phyloP scores from a whole-genome alignment of 2,888 invertebrate genomes.

The Conchocele bisecta region DNA sequence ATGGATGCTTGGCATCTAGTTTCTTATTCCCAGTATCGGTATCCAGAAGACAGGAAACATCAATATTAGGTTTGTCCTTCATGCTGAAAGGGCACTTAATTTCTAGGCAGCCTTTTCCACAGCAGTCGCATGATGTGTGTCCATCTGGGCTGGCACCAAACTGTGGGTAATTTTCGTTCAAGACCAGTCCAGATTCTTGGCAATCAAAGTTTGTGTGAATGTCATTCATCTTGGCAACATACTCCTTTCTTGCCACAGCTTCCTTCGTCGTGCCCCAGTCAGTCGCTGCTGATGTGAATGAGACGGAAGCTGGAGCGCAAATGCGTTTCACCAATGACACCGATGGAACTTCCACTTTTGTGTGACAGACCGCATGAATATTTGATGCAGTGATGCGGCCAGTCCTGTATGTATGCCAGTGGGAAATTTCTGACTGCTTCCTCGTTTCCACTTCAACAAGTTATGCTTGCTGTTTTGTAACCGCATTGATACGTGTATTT shows the following conservation, averaged over 20 bases:
- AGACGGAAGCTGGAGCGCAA: neutral
- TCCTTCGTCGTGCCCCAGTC: conserved; percentile 21
- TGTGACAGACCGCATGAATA: conserved; percentile 17
- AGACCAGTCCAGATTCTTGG: conserved; percentile 11
- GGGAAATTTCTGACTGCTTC: conserved; percentile 6
- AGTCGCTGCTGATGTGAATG: conserved; percentile 14
- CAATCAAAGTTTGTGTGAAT: conserved; percentile 13
- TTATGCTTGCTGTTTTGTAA: too few relatives aligned
- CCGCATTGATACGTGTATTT: too few relatives aligned
- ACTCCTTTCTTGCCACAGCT: conserved; percentile 5
- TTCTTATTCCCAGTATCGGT: neutral
- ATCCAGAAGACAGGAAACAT: conserved; percentile 9
- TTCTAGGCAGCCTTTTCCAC: conserved; percentile 35
- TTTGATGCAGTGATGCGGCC: conserved; percentile 24
- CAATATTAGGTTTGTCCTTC: neutral
- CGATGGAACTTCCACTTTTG: conserved; percentile 1
- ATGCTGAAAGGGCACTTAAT: conserved; percentile 37
- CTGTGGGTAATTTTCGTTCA: conserved; percentile 14
- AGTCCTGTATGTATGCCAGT: conserved; percentile 10
- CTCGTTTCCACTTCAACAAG: conserved; percentile 13
- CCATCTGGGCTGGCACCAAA: conserved; percentile 53
- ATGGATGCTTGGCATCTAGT: conserved; percentile 24
- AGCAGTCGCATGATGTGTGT: conserved; percentile 38
- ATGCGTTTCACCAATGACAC: neutral
- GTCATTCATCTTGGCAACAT: neutral